Conservation (phyloP, 2,888 invertebrate species). For the Perdita meconis region DNA sequence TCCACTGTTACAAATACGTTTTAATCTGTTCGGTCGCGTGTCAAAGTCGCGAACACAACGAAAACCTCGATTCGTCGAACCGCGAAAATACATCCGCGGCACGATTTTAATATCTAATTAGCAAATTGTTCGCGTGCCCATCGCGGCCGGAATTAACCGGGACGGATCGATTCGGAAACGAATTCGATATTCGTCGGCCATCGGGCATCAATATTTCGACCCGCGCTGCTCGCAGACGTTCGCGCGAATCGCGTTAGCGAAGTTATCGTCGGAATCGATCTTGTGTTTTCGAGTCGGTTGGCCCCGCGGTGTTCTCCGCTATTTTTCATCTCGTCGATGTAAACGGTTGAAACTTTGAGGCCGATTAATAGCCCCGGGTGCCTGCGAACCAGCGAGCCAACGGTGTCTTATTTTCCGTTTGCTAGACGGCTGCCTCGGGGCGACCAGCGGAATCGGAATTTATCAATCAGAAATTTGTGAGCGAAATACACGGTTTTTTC, state of each 20-base stretch:
- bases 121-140: constrained; percentile 37
- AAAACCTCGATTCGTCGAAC: too few species aligned
- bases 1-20: not conserved
- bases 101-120: constrained; percentile 60
- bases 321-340: constrained; percentile 23
- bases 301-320: not conserved
- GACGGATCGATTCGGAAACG: constrained; percentile 12
- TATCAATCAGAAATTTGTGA: constrained; percentile 14
- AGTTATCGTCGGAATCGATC: constrained; percentile 23
- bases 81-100: constrained; percentile 13
- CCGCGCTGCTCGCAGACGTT: constrained; percentile 40
- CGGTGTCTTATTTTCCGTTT: constrained; percentile 33
- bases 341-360: not conserved
- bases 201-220: constrained; percentile 55
- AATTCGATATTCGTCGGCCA: constrained; percentile 41
- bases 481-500: not conserved
- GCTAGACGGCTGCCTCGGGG: constrained; percentile 16
- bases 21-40: constrained; percentile 41
- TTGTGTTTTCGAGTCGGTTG: not conserved
- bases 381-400: not conserved
- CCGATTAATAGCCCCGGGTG: constrained; percentile 27
- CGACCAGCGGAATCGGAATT: constrained; percentile 27
- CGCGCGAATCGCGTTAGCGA: constrained; percentile 50
- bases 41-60: constrained; percentile 22
- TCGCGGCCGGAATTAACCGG: not conserved